Conservation (phyloP, 2,113 vertebrate species). For the Oncorhynchus keta region DNA sequence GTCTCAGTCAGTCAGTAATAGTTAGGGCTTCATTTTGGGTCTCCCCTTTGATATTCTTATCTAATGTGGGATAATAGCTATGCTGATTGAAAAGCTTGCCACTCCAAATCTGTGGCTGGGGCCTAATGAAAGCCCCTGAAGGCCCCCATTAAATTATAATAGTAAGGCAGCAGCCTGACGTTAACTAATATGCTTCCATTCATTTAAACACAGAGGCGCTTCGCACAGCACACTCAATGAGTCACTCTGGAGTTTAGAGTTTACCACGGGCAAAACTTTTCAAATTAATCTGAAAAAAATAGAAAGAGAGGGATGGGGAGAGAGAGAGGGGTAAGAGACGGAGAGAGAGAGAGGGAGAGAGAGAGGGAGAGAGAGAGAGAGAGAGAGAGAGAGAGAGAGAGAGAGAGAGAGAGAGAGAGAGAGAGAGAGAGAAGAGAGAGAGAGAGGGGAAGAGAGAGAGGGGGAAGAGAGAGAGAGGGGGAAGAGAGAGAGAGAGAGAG, state of each 20-base stretch:
- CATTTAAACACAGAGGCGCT: too few species aligned
- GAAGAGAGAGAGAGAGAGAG: not conserved
- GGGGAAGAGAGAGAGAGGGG: not conserved
- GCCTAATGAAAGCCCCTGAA: not conserved
- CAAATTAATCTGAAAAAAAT: not conserved
- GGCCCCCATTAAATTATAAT: not conserved
- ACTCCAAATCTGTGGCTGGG: not conserved
- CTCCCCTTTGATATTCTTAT: too few species aligned
- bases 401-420: not conserved
- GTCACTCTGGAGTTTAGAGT: not conserved
- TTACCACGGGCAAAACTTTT: not conserved
- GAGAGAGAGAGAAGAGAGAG: not conserved
- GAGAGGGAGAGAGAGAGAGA: not conserved
- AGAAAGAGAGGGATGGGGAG: not conserved
- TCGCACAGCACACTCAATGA: not conserved
- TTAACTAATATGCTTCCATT: too few species aligned
- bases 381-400: not conserved
- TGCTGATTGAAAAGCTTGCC: too few species aligned
- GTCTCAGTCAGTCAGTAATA: not conserved
- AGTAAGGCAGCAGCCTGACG: too few species aligned
- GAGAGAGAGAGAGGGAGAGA: not conserved
- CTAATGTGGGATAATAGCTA: not conserved
- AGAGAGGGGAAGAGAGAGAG: not conserved
- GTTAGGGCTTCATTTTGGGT: too few species aligned
- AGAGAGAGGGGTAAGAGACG: not conserved